A percentile compares a stretch with the other conserved stretches of the same genome.
Evolutionary conservation across 1,140 invertebrate species (phyloP).

Genomic region (Meloidogyne chitwoodi): DNA sequence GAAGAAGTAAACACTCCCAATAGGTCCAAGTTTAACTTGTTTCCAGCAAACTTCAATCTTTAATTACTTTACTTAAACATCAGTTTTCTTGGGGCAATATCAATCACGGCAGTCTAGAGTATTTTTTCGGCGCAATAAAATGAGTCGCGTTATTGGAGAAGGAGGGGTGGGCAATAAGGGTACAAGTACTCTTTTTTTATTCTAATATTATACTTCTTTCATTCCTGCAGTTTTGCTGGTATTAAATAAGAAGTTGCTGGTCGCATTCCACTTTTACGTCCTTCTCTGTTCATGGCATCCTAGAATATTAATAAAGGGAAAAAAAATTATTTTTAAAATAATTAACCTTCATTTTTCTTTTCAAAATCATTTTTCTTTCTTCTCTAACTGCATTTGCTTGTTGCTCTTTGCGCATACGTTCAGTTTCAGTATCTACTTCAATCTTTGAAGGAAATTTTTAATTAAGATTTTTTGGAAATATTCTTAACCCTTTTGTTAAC

Average conservation of each 20-base stretch:
- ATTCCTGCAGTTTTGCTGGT: not conserved
- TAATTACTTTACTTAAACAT: too few relatives aligned
- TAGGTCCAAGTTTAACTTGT: too few relatives aligned
- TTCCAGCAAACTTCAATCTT: too few relatives aligned
- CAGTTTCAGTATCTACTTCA: slow-evolving; percentile 39
- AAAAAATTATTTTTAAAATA: not conserved
- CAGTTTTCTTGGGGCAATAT: too few relatives aligned
- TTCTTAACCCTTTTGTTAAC: slow-evolving; percentile 70
- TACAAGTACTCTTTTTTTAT: not conserved
- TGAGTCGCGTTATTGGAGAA: too few relatives aligned
- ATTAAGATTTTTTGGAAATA: not conserved
- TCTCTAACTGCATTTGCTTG: slow-evolving; percentile 34
- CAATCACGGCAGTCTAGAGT: too few relatives aligned
- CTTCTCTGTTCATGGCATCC: slow-evolving; percentile 30
- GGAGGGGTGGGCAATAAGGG: too few relatives aligned
- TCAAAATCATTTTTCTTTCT: slow-evolving; percentile 46
- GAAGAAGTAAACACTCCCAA: too few relatives aligned
- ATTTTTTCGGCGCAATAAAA: too few relatives aligned
- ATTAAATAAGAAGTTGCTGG: slow-evolving; percentile 23
- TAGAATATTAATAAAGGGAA: not conserved
- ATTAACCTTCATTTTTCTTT: slow-evolving; percentile 35
- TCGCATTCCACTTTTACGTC: slow-evolving; percentile 19
- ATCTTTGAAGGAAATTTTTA: slow-evolving; percentile 17
- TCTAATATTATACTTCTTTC: not conserved
- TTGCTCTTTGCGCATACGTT: slow-evolving; percentile 37